phyloP scores from a whole-genome alignment of 2,113 vertebrate genomes.

The Daphoenositta chrysoptera region DNA sequence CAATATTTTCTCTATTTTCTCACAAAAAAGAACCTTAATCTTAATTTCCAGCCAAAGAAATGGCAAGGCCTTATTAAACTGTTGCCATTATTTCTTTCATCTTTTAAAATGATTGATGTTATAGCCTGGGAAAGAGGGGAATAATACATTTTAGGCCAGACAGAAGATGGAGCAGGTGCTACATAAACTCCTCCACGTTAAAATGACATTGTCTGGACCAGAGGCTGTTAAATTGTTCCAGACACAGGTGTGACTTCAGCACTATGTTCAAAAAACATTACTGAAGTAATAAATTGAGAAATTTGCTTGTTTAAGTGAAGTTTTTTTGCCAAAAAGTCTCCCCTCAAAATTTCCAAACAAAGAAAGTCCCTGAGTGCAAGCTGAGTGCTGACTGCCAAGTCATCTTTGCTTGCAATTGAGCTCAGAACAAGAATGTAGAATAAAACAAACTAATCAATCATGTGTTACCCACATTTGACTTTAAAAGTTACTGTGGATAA shows the following conservation, averaged over 20 bases:
- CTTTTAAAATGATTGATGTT: background rate
- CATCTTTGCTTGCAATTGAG: background rate
- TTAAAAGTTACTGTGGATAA: background rate
- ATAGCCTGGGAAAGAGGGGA: background rate
- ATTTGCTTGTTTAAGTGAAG: background rate
- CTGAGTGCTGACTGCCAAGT: background rate
- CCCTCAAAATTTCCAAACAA: background rate
- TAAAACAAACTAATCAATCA: background rate
- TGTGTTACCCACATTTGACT: background rate
- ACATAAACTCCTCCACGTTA: background rate
- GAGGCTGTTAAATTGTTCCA: background rate
- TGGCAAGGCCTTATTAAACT: background rate
- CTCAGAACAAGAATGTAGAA: background rate
- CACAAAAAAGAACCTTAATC: background rate
- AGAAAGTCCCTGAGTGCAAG: background rate
- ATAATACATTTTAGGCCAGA: background rate
- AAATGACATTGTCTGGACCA: background rate
- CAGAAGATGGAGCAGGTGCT: background rate
- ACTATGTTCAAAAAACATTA: background rate
- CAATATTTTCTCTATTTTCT: background rate
- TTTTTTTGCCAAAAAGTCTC: background rate
- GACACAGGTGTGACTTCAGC: background rate
- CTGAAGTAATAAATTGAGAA: background rate
- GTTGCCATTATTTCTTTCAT: background rate
- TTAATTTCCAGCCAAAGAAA: background rate